These are phyloP conservation scores for Poecilia velifera DNA, from an alignment of 2,797 vertebrate species.

Conservation along the genomic window DNA sequence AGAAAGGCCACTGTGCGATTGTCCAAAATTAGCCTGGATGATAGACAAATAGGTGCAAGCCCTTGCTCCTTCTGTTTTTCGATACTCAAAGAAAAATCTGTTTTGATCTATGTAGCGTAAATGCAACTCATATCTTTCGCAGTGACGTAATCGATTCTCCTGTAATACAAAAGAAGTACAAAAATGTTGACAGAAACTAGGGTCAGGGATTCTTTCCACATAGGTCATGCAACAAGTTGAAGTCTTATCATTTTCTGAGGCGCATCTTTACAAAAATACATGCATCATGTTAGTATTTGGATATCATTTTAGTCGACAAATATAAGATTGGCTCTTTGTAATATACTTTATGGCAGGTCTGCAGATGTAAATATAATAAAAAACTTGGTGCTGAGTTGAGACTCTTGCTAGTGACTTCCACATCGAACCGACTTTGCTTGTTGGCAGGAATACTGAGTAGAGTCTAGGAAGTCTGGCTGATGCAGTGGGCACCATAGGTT, in stretches of 20 bases:
- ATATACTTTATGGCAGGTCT: constrained; percentile 61
- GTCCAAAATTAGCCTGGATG: constrained; percentile 76
- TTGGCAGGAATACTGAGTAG: constrained; percentile 64
- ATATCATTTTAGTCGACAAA: constrained; percentile 73
- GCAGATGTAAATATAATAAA: constrained; percentile 63
- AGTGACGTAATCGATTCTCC: constrained; percentile 60
- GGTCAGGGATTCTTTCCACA: constrained; percentile 72
- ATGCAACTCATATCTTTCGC: constrained; percentile 67
- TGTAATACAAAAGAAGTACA: constrained; percentile 68
- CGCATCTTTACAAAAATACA: constrained; percentile 79
- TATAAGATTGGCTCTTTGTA: constrained; percentile 69
- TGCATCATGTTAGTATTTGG: constrained; percentile 73
- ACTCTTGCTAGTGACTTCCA: constrained; percentile 59
- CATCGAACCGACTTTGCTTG: constrained; percentile 53
- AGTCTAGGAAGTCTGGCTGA: constrained; percentile 59
- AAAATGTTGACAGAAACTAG: constrained; percentile 68
- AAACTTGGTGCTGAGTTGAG: constrained; percentile 59
- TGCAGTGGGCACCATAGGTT: constrained; percentile 68
- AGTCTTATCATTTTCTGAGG: constrained; percentile 71
- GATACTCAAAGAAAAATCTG: constrained; percentile 56
- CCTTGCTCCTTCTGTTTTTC: constrained; percentile 60
- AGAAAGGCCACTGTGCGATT: constrained; percentile 85
- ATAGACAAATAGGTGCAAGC: constrained; percentile 61
- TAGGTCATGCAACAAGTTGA: constrained; percentile 76
- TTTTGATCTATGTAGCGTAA: constrained; percentile 63